phyloP scores from a whole-genome alignment of 2,888 invertebrate genomes.

The Xylota segnis region DNA sequence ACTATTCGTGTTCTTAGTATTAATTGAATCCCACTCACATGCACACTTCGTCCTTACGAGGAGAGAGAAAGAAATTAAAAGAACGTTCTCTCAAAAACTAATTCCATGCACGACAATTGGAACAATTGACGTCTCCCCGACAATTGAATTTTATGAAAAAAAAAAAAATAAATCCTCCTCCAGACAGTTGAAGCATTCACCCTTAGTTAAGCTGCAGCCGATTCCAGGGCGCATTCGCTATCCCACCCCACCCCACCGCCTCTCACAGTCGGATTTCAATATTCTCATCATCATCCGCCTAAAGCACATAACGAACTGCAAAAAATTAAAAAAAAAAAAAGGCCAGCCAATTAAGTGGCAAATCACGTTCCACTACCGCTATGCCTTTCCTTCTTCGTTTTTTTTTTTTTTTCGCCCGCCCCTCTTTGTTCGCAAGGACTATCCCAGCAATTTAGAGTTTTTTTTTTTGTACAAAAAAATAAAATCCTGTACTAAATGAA shows the following conservation, averaged over 20 bases:
- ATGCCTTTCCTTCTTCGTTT: constrained; percentile 18
- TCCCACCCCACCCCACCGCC: too few species aligned
- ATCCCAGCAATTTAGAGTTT: constrained; percentile 11
- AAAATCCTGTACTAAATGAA: not conserved
- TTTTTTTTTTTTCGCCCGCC: constrained; percentile 1
- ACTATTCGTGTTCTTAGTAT: not conserved
- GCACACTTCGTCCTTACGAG: constrained; percentile 7
- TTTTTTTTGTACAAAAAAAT: not conserved
- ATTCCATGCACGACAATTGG: constrained; percentile 60
- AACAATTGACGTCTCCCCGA: constrained; percentile 64
- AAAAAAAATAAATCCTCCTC: constrained; percentile 51
- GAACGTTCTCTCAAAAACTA: constrained; percentile 9
- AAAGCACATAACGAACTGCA: constrained; percentile 37
- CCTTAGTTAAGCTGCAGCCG: constrained; percentile 19
- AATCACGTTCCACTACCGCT: constrained; percentile 67
- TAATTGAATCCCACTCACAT: constrained; percentile 61
- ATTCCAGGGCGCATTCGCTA: constrained; percentile 16
- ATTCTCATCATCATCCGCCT: constrained; percentile 24
- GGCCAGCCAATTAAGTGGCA: constrained; percentile 74
- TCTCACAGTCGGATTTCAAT: constrained; percentile 42
- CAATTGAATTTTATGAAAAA: constrained; percentile 64
- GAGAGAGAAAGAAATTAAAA: not conserved
- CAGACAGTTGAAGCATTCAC: constrained; percentile 51
- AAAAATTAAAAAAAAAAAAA: constrained; percentile 54
- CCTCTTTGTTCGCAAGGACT: constrained; percentile 13